Percentiles rank a stretch among this genome's conserved stretches.
Evolutionary conservation across 2,113 vertebrate genomes (phyloP).

Genomic region (Cettia cetti): DNA sequence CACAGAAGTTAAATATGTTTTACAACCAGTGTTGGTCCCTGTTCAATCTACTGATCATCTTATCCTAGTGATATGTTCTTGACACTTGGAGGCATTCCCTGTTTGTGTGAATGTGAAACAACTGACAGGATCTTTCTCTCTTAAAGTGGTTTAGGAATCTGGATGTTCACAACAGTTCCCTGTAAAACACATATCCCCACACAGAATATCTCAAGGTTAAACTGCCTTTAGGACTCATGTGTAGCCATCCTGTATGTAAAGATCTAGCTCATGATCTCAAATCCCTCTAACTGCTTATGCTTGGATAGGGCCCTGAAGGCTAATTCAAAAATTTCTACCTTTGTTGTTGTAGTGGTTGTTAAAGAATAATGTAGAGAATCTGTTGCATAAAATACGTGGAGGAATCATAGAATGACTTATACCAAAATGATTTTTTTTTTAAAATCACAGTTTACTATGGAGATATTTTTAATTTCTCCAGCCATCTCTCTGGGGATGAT

Average conservation of each 20-base stretch:
- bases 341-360: neutral
- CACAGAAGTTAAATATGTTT: neutral
- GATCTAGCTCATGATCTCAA: neutral
- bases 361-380: neutral
- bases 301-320: neutral
- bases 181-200: neutral
- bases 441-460: neutral
- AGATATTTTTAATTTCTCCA: neutral
- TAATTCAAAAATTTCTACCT: neutral
- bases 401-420: neutral
- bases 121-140: neutral
- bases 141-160: neutral
- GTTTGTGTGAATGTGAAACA: fast-evolving
- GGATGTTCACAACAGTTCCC: neutral
- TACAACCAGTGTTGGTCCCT: neutral
- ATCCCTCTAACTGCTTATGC: neutral
- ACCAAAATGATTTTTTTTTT: neutral
- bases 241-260: neutral
- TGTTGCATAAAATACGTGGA: neutral
- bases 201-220: neutral
- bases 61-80: neutral
- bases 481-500: neutral
- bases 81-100: neutral
- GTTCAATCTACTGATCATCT: neutral
- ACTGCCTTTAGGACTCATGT: neutral